Evolutionary conservation across 2,113 vertebrate genomes (phyloP).

Genomic region (Suricata suricatta): DNA sequence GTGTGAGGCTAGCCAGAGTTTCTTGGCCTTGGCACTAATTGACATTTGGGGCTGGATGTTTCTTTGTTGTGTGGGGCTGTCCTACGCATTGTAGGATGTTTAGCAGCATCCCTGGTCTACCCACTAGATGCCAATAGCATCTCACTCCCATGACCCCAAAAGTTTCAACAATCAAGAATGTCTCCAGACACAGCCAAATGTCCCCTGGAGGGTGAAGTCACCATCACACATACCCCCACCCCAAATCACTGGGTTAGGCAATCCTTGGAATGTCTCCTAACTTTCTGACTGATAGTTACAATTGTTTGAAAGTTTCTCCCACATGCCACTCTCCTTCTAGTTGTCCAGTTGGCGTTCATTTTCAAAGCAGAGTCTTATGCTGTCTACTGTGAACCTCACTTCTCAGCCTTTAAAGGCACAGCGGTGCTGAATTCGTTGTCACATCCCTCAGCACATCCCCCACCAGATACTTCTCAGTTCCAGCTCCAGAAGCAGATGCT

Average conservation of each 20-base stretch:
- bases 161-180: not conserved
- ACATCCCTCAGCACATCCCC: not conserved
- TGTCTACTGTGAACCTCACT: not conserved
- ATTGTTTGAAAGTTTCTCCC: not conserved
- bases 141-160: not conserved
- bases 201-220: not conserved
- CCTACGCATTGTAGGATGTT: no score
- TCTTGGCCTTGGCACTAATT: not conserved
- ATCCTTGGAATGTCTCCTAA: not conserved
- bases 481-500: not conserved
- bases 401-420: not conserved
- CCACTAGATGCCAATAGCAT: not conserved
- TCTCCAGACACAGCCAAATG: not conserved
- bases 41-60: no score
- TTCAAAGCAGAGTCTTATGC: not conserved
- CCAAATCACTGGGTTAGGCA: not conserved
- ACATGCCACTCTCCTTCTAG: no score
- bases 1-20: not conserved
- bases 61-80: not conserved
- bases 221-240: rapidly evolving
- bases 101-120: not conserved
- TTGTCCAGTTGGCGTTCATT: not conserved
- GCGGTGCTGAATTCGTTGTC: rapidly evolving
- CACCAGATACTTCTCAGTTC: not conserved
- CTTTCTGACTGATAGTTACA: not conserved